Evolutionary conservation across 2,888 invertebrate species (phyloP), one percentile per base, ranked within the genome.

Genomic region (Campoplex nolae): DNA sequence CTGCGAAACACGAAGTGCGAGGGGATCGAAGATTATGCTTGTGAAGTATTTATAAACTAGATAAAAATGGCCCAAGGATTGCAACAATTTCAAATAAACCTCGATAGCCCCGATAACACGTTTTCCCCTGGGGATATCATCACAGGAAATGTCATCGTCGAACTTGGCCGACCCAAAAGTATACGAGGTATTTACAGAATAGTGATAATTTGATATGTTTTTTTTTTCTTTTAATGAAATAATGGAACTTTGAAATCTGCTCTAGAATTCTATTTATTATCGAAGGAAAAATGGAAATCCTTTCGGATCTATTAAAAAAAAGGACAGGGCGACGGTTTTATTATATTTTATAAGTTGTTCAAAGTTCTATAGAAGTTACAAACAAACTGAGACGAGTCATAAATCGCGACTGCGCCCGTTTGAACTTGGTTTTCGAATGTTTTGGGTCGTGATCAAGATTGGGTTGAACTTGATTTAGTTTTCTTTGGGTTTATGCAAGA

Each of bases 81-180:
- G 23, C 68, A 77, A 62, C 51, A n/a, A 3, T 83, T 83, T 58
- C 23, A 70, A 23, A 62, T 83, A 23, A 28, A 32, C 13, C 95
- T 87, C 38, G 76, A 84, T 67, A 70, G 38, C 95, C 96, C 84
- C 95, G 95, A n/a, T 97, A 96, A 7, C 95, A 96, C 92, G 97
- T 92, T 97, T 97, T 92, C 96, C 96, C 93, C 96, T 96, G 89
- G 95, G 96, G 89, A 97, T 96, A 92, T 97, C 96, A 93, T 92
- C 97, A 85, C 92, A 96, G 80, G 97, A 97, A 92, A 96, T 38
- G 42, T 84, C 94, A 32, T 80, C n/a, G 62, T 80, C n/a, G 65
- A 84, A 13, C 75, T 84, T n/a, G 71, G 54, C 51, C 68, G 84
- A 32, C 51, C 80, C 51, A 80, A 84, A 42, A 48, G 2, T 54